phyloP scores from a whole-genome alignment of 2,113 vertebrate species.

The Apeltes quadracus region DNA sequence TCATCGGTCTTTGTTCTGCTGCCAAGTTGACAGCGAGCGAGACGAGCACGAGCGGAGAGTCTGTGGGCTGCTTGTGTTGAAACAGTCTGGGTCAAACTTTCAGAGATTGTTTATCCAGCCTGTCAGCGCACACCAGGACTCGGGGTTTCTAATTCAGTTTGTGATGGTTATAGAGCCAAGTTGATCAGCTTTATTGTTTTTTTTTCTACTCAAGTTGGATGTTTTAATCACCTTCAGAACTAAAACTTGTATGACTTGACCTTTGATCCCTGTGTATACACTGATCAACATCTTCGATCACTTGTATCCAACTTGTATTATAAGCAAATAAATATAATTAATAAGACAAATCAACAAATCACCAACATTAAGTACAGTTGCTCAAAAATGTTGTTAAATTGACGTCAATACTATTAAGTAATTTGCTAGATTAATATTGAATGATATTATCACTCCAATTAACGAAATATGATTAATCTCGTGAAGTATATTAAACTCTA shows the following conservation, averaged over 20 bases:
- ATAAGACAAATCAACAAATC: neutral
- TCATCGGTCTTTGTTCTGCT: constrained; percentile 28
- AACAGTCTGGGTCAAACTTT: constrained; percentile 28
- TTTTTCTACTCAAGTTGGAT: neutral
- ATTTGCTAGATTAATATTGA: neutral
- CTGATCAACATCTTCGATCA: neutral
- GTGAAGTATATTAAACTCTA: neutral
- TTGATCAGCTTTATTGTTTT: constrained; percentile 7
- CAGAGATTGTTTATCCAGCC: constrained; percentile 15
- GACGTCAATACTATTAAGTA: neutral
- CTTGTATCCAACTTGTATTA: neutral
- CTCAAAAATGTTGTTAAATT: neutral
- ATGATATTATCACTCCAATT: neutral
- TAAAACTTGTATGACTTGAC: neutral
- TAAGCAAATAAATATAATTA: neutral
- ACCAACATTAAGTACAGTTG: neutral
- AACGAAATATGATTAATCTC: neutral
- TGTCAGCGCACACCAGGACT: constrained; percentile 18
- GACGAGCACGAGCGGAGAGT: constrained; percentile 20
- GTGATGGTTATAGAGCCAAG: neutral
- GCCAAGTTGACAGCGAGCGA: constrained; percentile 11
- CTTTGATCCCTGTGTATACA: neutral
- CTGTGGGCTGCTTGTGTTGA: constrained; percentile 30
- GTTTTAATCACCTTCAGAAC: neutral
- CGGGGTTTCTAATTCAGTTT: constrained; percentile 13